A percentile compares a stretch with the other conserved stretches of the same genome.
Evolutionary conservation across 2,797 vertebrate genomes (phyloP).

Genomic region (Poeciliopsis gracilis): DNA sequence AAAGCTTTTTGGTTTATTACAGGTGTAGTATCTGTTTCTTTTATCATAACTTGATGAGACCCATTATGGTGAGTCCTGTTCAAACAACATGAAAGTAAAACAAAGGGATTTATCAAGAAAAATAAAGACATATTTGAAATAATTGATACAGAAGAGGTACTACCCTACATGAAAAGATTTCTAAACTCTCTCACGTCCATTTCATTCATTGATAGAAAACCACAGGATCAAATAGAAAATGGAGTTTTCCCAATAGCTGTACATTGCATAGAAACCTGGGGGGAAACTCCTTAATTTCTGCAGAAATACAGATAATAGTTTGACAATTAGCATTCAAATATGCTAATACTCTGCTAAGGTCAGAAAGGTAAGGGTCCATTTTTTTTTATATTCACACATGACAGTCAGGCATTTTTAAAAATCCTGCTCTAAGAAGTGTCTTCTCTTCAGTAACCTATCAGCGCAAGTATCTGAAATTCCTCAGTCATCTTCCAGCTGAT

Average conservation of each 20-base stretch:
- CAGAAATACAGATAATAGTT: constrained; percentile 2
- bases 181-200: background rate
- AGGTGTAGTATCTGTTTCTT: background rate
- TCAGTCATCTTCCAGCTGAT: constrained; percentile 30
- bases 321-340: constrained; percentile 12
- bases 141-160: background rate
- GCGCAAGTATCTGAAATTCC: constrained; percentile 23
- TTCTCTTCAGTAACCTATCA: constrained; percentile 6
- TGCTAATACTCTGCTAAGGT: constrained; percentile 6
- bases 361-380: constrained; percentile 8
- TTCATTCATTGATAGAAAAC: background rate
- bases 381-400: background rate
- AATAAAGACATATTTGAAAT: background rate
- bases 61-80: background rate
- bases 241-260: background rate
- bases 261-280: background rate
- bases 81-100: background rate
- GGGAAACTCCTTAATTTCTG: background rate
- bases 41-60: background rate
- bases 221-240: background rate
- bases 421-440: constrained; percentile 16
- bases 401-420: background rate
- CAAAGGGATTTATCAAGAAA: background rate
- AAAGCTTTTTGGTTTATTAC: background rate
- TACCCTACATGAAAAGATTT: background rate